These are phyloP conservation scores for Sminthopsis crassicaudata DNA, from an alignment of 2,113 vertebrate species.

Conservation along the genomic window DNA sequence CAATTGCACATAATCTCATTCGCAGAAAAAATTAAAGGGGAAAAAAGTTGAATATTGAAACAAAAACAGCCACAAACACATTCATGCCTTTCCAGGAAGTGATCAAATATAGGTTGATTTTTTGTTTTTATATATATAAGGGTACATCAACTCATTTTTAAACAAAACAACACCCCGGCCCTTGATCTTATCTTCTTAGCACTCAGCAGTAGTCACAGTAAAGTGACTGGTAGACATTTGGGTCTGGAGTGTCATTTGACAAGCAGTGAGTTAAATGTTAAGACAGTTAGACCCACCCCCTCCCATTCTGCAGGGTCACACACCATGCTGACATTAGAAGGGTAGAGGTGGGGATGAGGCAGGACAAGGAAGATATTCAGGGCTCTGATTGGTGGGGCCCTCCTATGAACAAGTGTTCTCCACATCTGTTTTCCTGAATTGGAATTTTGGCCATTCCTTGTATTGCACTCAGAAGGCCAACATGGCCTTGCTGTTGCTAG, in stretches of 20 bases:
- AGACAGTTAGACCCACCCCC: slow-evolving; percentile 81
- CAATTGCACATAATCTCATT: slow-evolving; percentile 82
- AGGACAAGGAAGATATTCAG: slow-evolving; percentile 82
- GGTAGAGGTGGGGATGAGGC: slow-evolving; percentile 78
- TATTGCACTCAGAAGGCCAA: slow-evolving; percentile 76
- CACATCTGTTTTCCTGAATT: slow-evolving; percentile 75
- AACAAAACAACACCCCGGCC: slow-evolving; percentile 80
- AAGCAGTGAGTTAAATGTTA: slow-evolving; percentile 86
- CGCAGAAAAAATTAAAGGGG: slow-evolving; percentile 78
- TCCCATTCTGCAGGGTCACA: slow-evolving; percentile 81
- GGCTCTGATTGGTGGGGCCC: slow-evolving; percentile 80
- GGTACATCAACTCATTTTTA: slow-evolving; percentile 83
- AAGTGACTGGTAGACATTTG: slow-evolving; percentile 83
- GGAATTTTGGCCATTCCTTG: slow-evolving; percentile 64
- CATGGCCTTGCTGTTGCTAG: slow-evolving; percentile 82
- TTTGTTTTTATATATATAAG: slow-evolving; percentile 84
- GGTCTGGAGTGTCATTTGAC: slow-evolving; percentile 83
- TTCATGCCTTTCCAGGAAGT: slow-evolving; percentile 83
- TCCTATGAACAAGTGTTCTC: slow-evolving; percentile 84
- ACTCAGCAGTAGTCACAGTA: slow-evolving; percentile 83
- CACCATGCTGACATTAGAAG: slow-evolving; percentile 78
- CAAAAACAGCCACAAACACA: slow-evolving; percentile 82
- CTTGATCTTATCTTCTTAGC: slow-evolving; percentile 82
- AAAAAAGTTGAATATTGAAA: slow-evolving; percentile 80
- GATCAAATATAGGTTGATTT: slow-evolving; percentile 84